A percentile compares a stretch with the other conserved stretches of the same genome.
Conservation (phyloP, 2,113 vertebrate species). For the Montifringilla adamsi region DNA sequence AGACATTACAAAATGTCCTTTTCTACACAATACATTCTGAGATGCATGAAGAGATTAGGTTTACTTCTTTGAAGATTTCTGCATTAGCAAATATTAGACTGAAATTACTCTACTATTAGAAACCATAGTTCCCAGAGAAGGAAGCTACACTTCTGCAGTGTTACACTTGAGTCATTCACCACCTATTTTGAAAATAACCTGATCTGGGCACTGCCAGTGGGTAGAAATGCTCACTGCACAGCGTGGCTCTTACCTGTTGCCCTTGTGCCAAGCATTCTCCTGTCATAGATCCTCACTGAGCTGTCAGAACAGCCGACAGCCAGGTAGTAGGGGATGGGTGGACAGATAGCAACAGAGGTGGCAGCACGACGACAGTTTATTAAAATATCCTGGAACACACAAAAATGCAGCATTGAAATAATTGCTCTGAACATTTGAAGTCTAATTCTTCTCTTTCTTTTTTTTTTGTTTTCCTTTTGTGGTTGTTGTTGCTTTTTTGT, state of each 20-base stretch:
- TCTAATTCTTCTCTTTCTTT: no score
- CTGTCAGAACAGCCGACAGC: conserved; percentile 98
- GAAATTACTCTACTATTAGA: not conserved
- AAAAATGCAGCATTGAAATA: not conserved
- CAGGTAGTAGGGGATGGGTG: conserved; percentile 92
- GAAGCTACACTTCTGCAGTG: not conserved
- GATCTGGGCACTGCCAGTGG: not conserved
- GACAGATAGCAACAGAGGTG: conserved; percentile 95
- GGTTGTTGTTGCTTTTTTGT: no score
- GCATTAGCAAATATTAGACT: not conserved
- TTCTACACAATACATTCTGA: not conserved
- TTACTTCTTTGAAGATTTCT: not conserved
- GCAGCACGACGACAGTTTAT: conserved; percentile 96
- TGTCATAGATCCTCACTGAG: conserved; percentile 95
- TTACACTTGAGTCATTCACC: not conserved
- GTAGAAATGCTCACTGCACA: not conserved
- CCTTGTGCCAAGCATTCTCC: conserved; percentile 95
- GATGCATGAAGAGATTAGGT: not conserved
- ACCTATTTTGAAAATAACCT: not conserved
- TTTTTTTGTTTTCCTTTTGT: no score
- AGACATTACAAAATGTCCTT: not conserved
- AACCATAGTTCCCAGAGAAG: not conserved
- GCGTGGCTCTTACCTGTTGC: conserved; percentile 80
- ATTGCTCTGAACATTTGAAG: not conserved
- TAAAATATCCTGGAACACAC: conserved; percentile 87